Percentiles rank a stretch among this genome's conserved stretches.
phyloP scores from a whole-genome alignment of 2,797 vertebrate genomes.

The Coilia nasus region DNA sequence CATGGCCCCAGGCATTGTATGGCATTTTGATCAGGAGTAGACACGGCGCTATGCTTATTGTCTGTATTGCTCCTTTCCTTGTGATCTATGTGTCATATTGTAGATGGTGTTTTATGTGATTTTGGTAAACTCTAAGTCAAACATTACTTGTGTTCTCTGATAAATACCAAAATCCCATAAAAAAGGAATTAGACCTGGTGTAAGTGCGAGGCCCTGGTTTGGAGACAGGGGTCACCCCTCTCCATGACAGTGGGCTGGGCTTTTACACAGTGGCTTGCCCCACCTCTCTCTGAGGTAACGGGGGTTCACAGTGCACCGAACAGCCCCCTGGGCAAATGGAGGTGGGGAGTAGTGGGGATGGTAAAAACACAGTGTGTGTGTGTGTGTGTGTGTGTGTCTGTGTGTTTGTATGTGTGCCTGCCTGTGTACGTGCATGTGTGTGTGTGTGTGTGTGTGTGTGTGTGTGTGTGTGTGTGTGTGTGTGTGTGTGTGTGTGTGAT shows the following conservation, averaged over 20 bases:
- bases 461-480: not conserved
- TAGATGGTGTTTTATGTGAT: too few species aligned
- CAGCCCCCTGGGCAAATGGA: not conserved
- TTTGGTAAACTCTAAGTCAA: too few species aligned
- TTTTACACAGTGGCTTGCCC: not conserved
- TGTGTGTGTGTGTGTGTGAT: not conserved
- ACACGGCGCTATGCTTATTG: not conserved
- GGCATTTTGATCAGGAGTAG: constrained; percentile 14
- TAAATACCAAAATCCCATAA: too few species aligned
- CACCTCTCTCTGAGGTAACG: not conserved
- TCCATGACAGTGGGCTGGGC: not conserved
- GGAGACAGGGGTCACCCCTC: constrained; percentile 20
- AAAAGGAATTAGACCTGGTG: not conserved
- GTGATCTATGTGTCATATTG: too few species aligned
- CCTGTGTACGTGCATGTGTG: not conserved
- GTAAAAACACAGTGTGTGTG: not conserved
- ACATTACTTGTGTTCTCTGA: too few species aligned
- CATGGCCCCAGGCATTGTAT: not conserved
- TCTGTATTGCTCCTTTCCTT: too few species aligned
- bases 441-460: not conserved
- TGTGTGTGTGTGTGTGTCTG: not conserved
- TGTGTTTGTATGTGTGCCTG: not conserved
- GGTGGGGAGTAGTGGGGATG: not conserved
- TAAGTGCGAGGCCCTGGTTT: not conserved
- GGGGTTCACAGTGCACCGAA: constrained; percentile 11